phyloP scores from a whole-genome alignment of 2,113 vertebrate genomes.

The Mirounga angustirostris region DNA sequence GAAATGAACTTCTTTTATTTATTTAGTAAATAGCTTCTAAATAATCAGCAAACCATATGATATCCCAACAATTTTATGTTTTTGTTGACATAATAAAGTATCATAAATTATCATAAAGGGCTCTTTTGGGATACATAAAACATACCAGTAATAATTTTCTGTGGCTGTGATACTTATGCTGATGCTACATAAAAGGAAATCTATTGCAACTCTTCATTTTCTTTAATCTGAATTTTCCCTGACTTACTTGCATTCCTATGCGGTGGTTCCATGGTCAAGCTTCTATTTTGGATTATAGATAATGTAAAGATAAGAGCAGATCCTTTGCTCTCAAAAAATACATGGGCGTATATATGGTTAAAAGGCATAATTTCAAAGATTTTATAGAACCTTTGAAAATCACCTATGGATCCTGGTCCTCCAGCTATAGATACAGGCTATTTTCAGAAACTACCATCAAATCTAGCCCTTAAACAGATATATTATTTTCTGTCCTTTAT shows the following conservation, averaged over 20 bases:
- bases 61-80: not conserved
- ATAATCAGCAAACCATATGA: not conserved
- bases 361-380: not conserved
- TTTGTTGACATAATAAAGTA: not conserved
- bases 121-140: not conserved
- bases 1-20: not conserved
- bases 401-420: not conserved
- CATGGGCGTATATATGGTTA: not conserved
- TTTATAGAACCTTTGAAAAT: constrained; percentile 27
- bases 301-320: not conserved
- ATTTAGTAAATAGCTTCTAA: not conserved
- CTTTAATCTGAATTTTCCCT: not conserved
- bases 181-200: not conserved
- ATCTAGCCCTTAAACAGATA: not conserved
- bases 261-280: not conserved
- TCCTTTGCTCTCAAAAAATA: not conserved
- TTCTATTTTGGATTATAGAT: not conserved
- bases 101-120: not conserved
- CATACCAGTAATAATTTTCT: not conserved
- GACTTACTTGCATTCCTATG: not conserved
- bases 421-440: not conserved
- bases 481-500: not conserved
- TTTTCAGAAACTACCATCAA: not conserved
- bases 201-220: not conserved
- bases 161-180: not conserved